phyloP scores from a whole-genome alignment of 2,797 vertebrate genomes.

The Malurus splendens region DNA sequence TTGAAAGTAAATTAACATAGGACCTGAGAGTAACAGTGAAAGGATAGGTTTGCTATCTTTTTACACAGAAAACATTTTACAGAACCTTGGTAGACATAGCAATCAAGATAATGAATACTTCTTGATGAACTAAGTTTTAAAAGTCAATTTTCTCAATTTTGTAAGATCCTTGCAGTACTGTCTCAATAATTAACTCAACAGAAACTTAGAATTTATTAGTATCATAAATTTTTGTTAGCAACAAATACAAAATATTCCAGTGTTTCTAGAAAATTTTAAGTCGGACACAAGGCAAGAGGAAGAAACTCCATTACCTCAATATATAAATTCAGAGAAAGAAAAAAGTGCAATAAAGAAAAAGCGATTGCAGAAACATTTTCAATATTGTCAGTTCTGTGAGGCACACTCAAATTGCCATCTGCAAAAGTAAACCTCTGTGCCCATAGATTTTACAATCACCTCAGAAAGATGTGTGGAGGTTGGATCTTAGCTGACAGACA shows the following conservation, averaged over 20 bases:
- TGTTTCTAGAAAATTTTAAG: not conserved
- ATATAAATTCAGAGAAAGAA: not conserved
- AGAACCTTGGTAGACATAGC: not conserved
- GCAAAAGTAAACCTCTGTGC: not conserved
- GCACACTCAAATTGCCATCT: not conserved
- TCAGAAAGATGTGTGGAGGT: not conserved
- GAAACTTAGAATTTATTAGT: not conserved
- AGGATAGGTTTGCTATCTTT: not conserved
- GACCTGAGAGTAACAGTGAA: not conserved
- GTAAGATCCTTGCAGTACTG: not conserved
- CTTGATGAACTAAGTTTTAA: not conserved
- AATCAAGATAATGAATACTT: not conserved
- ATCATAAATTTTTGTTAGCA: not conserved
- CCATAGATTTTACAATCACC: not conserved
- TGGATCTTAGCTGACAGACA: not conserved
- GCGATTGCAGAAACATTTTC: rapidly evolving
- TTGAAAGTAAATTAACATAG: not conserved
- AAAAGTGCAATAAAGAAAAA: not conserved
- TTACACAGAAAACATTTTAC: not conserved
- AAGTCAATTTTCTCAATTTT: not conserved
- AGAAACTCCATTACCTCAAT: not conserved
- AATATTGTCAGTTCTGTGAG: not conserved
- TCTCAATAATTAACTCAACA: not conserved
- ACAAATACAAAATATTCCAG: not conserved
- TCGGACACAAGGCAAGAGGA: not conserved